Evolutionary conservation across 1,140 invertebrate genomes (phyloP), one percentile per base, ranked within the genome.

Genomic region (Drosophila funebris): DNA sequence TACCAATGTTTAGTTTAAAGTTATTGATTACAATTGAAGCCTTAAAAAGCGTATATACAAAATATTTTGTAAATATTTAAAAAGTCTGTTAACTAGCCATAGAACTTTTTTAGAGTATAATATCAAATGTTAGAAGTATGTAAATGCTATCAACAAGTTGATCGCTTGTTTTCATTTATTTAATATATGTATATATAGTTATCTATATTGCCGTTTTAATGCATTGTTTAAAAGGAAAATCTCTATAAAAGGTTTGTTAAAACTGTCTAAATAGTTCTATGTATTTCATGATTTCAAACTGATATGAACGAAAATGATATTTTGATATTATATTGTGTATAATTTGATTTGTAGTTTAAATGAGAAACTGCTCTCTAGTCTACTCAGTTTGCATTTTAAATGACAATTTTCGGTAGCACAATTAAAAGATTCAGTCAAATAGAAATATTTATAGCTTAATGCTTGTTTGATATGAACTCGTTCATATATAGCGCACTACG

Each of bases 31-130:
- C 67, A 81, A 68, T 78, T 85, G 82, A 82, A 87, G 81, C 81
- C 78, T 71, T 85, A 82, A 87, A 87, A 87, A 85, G 83, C 78
- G 57, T 87, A 87, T 87, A 69, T 89, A 89, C 84, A 88, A 88
- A 87, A 85, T 85, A 88, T 85, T 88, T 85, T 85, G 82, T 85
- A 85, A 85, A 85, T 85, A 82, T 88, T 82, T 82, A 85, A 87
- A 85, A 85, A 85, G 78, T 75, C 71, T 81, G 84, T 71, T 69
- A 75, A 66, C 79, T 82, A 82, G 70, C 24, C 53, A 54, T 70
- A 74, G 60, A 64, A 73, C 63, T 64, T 33, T 44, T 58, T 18
- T 1, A 3, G 31, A 50, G 62, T 70, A 44, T 58, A 56, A 39
- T 60, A 62, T 69, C 44, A 57, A 69, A 44, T 52, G 37, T 72